phyloP scores from a whole-genome alignment of 2,888 invertebrate genomes.

The Yponomeuta plumbellus region DNA sequence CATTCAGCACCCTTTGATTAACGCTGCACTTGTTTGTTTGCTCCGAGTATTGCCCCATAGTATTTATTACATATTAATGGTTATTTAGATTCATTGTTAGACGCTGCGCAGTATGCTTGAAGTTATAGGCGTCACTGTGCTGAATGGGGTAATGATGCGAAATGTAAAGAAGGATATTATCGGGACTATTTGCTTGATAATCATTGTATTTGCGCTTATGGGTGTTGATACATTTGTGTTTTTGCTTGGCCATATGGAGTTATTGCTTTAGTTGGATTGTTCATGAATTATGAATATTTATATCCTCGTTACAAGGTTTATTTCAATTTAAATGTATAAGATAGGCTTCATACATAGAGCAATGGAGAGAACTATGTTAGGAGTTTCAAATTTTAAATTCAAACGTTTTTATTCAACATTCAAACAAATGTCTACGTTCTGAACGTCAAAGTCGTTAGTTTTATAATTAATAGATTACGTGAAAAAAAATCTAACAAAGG shows the following conservation, averaged over 20 bases:
- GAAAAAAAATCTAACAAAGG: no score
- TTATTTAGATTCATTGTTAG: conserved; percentile 75
- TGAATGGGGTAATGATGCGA: conserved; percentile 45
- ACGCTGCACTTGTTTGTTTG: conserved; percentile 74
- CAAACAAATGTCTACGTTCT: no score
- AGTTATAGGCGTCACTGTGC: conserved; percentile 64
- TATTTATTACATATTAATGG: conserved; percentile 78
- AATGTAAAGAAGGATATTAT: conserved; percentile 50
- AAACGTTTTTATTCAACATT: no score
- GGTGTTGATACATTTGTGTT: neutral
- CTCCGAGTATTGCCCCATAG: conserved; percentile 71
- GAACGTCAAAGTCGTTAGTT: no score
- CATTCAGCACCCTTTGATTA: conserved; percentile 50
- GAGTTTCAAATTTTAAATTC: no score
- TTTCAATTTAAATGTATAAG: no score
- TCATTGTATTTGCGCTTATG: neutral
- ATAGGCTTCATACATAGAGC: no score
- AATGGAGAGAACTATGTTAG: no score
- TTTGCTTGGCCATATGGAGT: neutral
- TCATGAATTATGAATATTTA: neutral
- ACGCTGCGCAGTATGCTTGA: conserved; percentile 65
- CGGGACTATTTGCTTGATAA: conserved; percentile 46
- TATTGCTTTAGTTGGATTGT: neutral
- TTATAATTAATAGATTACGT: no score
- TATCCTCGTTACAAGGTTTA: no score